Conservation (phyloP, 2,888 invertebrate species). For the Patella pellucida region DNA sequence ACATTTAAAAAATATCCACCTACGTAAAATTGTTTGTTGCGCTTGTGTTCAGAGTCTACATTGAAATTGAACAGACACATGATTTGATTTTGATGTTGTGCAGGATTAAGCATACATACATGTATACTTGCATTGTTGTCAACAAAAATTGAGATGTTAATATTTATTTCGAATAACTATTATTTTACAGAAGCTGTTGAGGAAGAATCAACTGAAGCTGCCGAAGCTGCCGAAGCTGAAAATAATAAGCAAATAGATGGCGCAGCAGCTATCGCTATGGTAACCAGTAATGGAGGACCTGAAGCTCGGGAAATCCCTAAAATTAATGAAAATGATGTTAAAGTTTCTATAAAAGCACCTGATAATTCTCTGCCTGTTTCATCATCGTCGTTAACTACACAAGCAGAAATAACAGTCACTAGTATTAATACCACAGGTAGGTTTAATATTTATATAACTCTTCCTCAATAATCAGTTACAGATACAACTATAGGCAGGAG, state of each 20-base stretch:
- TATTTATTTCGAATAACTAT: no score
- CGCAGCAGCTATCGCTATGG: neutral
- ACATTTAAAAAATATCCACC: no score
- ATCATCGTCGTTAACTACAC: slow-evolving; percentile 44
- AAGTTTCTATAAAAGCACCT: neutral
- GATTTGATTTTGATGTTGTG: no score
- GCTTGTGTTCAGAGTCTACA: no score
- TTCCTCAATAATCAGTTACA: no score
- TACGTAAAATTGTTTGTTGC: no score
- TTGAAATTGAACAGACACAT: no score
- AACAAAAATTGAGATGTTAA: no score
- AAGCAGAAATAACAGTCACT: slow-evolving; percentile 50
- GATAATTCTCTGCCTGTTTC: slow-evolving; percentile 9
- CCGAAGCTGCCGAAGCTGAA: neutral
- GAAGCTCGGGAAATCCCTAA: slow-evolving; percentile 7
- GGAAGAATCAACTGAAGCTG: neutral
- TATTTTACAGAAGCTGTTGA: neutral
- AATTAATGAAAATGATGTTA: neutral
- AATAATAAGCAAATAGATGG: neutral
- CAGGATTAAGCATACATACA: no score
- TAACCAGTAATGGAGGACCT: neutral
- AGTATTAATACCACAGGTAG: slow-evolving; percentile 31
- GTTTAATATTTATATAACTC: neutral
- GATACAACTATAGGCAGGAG: no score
- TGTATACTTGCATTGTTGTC: no score